Percentiles rank a stretch among this genome's conserved stretches.
phyloP scores from a whole-genome alignment of 92 coral and sea anemone genomes.

The Porites evermanni region DNA sequence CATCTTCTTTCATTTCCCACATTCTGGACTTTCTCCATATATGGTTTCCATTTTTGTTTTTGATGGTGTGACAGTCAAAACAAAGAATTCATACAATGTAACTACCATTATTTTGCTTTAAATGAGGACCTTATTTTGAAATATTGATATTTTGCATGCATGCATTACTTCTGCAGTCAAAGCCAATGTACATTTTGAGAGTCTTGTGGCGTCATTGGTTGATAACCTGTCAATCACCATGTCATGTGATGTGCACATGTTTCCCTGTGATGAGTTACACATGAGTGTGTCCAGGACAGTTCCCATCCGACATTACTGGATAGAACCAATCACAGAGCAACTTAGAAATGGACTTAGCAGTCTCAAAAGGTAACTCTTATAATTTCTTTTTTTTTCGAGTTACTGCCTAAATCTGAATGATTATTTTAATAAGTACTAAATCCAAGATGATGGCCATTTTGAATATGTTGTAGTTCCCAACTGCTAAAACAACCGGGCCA shows the following conservation, averaged over 20 bases:
- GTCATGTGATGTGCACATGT: constrained; percentile 60
- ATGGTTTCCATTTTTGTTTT: too few relatives aligned
- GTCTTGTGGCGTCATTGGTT: constrained; percentile 59
- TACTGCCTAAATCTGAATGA: neutral
- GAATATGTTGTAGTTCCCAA: too few relatives aligned
- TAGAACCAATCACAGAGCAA: constrained; percentile 83
- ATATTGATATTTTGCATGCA: neutral
- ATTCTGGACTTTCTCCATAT: too few relatives aligned
- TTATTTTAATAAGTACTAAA: neutral
- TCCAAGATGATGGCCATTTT: neutral
- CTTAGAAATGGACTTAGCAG: constrained; percentile 42
- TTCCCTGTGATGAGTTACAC: constrained; percentile 78
- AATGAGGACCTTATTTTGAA: too few relatives aligned
- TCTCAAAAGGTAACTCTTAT: neutral
- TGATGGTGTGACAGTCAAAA: too few relatives aligned
- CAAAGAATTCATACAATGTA: too few relatives aligned
- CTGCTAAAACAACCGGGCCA: too few relatives aligned
- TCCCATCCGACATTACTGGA: constrained; percentile 97
- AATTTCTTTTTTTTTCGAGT: neutral
- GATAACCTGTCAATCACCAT: constrained; percentile 57
- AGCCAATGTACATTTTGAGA: constrained; percentile 19
- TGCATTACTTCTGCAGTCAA: constrained; percentile 2
- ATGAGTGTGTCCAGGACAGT: constrained; percentile 93
- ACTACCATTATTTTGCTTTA: too few relatives aligned
- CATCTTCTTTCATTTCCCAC: too few relatives aligned